Percentiles rank a stretch among this genome's conserved stretches.
Conservation (phyloP, 2,888 invertebrate species). For the Luperina nickerlii region DNA sequence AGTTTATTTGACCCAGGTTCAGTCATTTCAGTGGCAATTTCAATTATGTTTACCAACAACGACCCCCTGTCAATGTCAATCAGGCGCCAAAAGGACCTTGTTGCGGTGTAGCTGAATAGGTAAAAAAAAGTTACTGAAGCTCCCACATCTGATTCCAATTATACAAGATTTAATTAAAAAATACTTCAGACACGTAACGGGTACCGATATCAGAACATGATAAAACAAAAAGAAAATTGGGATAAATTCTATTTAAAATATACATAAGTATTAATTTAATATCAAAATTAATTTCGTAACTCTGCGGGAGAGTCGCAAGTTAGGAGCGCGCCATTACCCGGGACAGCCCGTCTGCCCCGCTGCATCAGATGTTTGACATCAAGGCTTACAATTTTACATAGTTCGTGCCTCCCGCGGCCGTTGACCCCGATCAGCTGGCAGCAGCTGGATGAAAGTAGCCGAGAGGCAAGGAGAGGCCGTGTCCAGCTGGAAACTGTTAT, state of each 20-base stretch:
- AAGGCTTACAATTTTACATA: background rate
- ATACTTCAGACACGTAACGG: background rate
- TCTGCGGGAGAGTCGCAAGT: too few species aligned
- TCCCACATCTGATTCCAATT: too few species aligned
- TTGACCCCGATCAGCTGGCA: background rate
- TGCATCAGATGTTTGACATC: too few species aligned
- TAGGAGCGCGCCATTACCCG: too few species aligned
- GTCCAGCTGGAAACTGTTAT: background rate
- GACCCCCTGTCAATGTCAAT: background rate
- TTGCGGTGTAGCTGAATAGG: background rate
- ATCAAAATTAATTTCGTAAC: background rate
- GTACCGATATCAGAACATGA: background rate
- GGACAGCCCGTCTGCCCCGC: too few species aligned
- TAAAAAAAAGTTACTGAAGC: too few species aligned
- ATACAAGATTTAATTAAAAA: background rate
- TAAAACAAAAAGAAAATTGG: background rate
- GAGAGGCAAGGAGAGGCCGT: background rate
- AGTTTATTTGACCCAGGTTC: too few species aligned
- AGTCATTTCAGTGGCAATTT: too few species aligned
- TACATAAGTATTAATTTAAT: background rate
- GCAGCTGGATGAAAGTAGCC: background rate
- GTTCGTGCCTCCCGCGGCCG: background rate
- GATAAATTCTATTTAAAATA: too few species aligned
- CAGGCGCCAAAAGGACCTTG: background rate
- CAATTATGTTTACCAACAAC: too few species aligned